Evolutionary conservation across 2,888 invertebrate genomes (phyloP).

Genomic region (Machimus atricapillus): DNA sequence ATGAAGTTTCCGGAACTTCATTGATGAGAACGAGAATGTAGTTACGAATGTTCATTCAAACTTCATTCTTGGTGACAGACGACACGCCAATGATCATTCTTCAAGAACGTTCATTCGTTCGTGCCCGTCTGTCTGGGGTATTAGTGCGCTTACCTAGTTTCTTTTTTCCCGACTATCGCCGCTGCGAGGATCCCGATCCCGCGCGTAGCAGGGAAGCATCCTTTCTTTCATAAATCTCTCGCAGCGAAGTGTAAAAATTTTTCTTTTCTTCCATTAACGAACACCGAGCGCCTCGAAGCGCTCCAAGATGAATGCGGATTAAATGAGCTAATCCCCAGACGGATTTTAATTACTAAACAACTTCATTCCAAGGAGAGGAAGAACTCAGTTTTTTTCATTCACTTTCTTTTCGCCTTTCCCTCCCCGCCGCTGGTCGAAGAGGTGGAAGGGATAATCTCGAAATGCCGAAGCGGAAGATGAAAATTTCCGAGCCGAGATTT

Average conservation of each 20-base stretch:
- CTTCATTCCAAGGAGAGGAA: slow-evolving; percentile 23
- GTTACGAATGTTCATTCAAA: too few species aligned
- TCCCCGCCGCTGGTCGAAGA: neutral
- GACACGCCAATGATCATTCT: too few species aligned
- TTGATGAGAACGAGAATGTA: too few species aligned
- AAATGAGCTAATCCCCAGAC: slow-evolving; percentile 38
- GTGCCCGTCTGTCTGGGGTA: too few species aligned
- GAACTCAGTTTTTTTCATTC: neutral
- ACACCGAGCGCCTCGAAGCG: neutral
- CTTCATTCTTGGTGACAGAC: too few species aligned
- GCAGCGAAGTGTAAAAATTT: slow-evolving; percentile 18
- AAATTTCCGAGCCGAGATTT: slow-evolving; percentile 33
- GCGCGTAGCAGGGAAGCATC: neutral
- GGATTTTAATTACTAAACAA: slow-evolving; percentile 39
- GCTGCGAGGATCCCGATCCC: neutral
- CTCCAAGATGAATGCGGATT: neutral
- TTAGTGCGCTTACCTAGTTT: slow-evolving; percentile 12
- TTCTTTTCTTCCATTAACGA: slow-evolving; percentile 19
- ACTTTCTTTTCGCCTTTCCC: neutral
- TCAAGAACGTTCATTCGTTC: too few species aligned
- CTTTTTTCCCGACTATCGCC: neutral
- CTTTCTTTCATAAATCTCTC: slow-evolving; percentile 23
- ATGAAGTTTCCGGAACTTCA: too few species aligned
- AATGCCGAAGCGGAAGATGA: slow-evolving; percentile 35
- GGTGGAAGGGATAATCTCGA: neutral